These are phyloP conservation scores for Aporophyla lueneburgensis DNA, from an alignment of 2,888 invertebrate genomes.

Conservation along the genomic window DNA sequence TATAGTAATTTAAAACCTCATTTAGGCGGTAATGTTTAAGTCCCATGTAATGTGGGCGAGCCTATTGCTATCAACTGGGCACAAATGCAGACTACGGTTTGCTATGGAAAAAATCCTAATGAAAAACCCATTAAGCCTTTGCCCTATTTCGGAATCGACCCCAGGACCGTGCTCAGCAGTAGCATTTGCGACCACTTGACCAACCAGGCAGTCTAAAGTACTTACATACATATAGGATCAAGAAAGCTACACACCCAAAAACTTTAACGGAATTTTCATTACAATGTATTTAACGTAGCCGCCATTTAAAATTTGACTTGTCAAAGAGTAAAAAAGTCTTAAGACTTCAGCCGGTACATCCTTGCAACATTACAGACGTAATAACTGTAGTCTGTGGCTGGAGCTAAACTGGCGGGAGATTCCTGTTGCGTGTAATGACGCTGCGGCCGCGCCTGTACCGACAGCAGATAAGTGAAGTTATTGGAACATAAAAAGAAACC, in stretches of 20 bases:
- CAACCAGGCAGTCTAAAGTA: not conserved
- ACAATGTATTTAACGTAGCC: slow-evolving; percentile 7
- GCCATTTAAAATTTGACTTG: slow-evolving; percentile 27
- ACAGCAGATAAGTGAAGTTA: slow-evolving; percentile 5
- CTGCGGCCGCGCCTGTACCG: slow-evolving; percentile 40
- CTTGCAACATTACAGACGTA: slow-evolving; percentile 33
- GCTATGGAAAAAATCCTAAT: not conserved
- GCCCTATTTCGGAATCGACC: not conserved
- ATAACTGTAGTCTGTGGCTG: slow-evolving; percentile 45
- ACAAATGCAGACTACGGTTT: not conserved
- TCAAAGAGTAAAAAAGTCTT: slow-evolving; percentile 36
- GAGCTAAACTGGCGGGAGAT: slow-evolving; percentile 50
- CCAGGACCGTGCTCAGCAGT: not conserved
- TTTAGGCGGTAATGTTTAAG: too few relatives aligned
- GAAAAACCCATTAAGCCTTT: not conserved
- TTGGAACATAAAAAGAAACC: too few relatives aligned
- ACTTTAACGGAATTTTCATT: not conserved
- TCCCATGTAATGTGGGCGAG: not conserved
- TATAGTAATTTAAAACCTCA: too few relatives aligned
- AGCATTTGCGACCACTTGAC: not conserved
- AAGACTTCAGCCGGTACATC: slow-evolving; percentile 10
- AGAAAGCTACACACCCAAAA: not conserved
- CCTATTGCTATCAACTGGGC: not conserved
- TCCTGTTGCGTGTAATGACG: slow-evolving; percentile 75
- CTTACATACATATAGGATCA: not conserved